These are phyloP conservation scores for Philhelius pedissequus DNA, from an alignment of 2,888 invertebrate species.

Conservation along the genomic window DNA sequence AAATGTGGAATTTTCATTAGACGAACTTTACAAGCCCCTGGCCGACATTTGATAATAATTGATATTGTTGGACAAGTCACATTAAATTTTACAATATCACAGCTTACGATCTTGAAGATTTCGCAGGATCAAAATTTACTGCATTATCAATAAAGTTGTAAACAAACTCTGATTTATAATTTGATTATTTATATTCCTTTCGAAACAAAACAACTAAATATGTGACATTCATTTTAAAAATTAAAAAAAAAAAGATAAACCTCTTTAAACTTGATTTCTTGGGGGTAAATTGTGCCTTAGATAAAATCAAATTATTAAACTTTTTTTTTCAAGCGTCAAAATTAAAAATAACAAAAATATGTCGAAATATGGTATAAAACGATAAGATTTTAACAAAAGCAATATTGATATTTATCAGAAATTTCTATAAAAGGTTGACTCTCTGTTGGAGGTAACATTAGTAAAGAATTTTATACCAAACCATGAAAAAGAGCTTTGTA, in stretches of 20 bases:
- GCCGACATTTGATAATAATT: no score
- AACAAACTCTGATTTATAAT: not conserved
- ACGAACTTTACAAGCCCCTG: no score
- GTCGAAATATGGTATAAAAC: not conserved
- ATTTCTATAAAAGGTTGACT: not conserved
- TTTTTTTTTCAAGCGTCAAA: not conserved
- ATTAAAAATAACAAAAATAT: not conserved
- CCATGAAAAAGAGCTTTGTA: not conserved
- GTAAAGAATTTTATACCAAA: not conserved
- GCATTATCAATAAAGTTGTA: not conserved
- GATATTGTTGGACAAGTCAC: no score
- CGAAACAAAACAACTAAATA: not conserved
- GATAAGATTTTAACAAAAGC: not conserved
- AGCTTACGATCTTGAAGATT: not conserved
- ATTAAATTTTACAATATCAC: not conserved
- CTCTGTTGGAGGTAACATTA: not conserved
- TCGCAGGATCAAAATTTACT: not conserved
- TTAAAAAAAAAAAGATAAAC: not conserved
- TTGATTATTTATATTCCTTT: not conserved
- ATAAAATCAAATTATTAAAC: not conserved
- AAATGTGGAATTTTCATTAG: no score
- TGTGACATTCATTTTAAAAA: not conserved
- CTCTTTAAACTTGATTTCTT: not conserved
- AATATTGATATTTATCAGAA: not conserved
- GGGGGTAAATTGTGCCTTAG: not conserved